Evolutionary conservation across 2,888 invertebrate genomes (phyloP), one percentile per base, ranked within the genome.

Genomic region (Patella caerulea): DNA sequence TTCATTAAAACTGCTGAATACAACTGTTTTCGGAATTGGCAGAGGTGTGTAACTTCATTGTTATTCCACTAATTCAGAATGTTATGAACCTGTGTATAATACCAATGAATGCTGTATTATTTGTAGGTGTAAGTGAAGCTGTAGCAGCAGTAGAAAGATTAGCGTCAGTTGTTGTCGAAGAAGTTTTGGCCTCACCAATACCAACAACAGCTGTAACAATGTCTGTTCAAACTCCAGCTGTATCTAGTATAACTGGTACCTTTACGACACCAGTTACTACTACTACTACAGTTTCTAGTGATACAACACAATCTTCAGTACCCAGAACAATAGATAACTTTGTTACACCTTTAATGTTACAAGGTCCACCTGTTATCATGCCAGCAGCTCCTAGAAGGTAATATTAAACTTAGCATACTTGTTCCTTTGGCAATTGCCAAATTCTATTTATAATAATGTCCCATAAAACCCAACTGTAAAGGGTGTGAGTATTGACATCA

Each of bases 71-170:
- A 5, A 5, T 34, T 5, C 4, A 45, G 34, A 45, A 45, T 7
- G 5, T 4, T 45, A 45, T 45, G 7, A 45, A 5, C n/a, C n/a
- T 45, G 5, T 45, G 34, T 5, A 45, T 45, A 45, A 45, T 45
- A 45, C 7, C 5, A 45, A 45, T 45, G 34, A 45, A 4, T 45
- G 34, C 12, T 65, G 19, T 75, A 17, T 71, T 29, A 17, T 45
- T 54, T 76, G 7, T 56, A 79, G 79, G 77, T 72, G 74, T 78
- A 3, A 78, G 80, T 59, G 86, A 86, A 56, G 85, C 86, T 29
- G 85, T 84, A 15, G 83, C 86, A 70, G 86, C 87, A 65, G 86
- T 87, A 12, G 86, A 86, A 74, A 78, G 82, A 55, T 83, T 88
- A 24, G 86, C 87, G 4, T 84, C 83, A 34, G 85, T 82, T 15